Evolutionary conservation across 64 coral and sea anemone genomes (phyloP).

Genomic region (Dendrophyllia cribrosa): DNA sequence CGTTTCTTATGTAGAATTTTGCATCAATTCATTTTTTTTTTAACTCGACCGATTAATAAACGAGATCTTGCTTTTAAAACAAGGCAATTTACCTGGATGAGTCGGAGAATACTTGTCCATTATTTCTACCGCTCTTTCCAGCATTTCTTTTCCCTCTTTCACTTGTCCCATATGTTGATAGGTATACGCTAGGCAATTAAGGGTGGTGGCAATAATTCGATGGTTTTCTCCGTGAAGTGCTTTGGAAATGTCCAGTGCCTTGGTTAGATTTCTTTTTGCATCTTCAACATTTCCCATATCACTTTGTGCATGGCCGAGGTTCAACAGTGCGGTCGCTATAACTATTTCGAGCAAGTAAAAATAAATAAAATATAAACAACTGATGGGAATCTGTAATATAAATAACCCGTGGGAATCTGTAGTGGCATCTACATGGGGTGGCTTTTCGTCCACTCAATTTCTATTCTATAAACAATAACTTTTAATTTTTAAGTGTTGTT

Average conservation of each 20-base stretch:
- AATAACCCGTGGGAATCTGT: no score
- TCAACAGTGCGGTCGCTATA: slow-evolving; percentile 13
- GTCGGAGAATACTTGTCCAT: background rate
- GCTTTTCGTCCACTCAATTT: no score
- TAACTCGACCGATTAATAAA: no score
- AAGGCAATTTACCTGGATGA: background rate
- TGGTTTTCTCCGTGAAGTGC: slow-evolving; percentile 11
- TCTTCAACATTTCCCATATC: background rate
- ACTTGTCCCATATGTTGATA: slow-evolving; percentile 4
- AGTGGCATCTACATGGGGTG: no score
- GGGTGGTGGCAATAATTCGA: slow-evolving; percentile 3
- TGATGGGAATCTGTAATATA: no score
- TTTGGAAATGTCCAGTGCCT: slow-evolving; percentile 6
- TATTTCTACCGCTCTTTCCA: background rate
- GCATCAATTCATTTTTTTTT: no score
- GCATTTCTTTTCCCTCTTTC: background rate
- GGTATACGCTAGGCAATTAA: background rate
- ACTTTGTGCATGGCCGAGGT: slow-evolving; percentile 18
- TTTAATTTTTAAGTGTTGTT: no score
- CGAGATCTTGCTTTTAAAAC: no score
- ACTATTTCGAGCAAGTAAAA: background rate
- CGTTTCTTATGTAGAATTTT: no score
- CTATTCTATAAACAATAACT: no score
- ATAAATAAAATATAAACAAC: background rate
- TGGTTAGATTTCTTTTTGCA: background rate